phyloP scores from a whole-genome alignment of 2,113 vertebrate genomes.

The Leptobrachium ailaonicum region DNA sequence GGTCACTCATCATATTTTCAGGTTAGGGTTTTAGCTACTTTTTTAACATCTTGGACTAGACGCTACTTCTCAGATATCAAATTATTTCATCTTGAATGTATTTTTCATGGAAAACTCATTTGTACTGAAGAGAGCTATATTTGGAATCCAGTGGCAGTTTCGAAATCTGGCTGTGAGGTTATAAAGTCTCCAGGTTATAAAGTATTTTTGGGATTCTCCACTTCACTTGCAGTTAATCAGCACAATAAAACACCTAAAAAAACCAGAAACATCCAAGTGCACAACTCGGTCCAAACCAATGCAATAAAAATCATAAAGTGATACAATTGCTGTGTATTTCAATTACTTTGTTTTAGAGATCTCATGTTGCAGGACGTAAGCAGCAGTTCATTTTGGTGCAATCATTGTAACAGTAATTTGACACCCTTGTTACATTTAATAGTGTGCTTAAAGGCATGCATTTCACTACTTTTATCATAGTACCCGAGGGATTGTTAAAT shows the following conservation, averaged over 20 bases:
- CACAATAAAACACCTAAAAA: background rate
- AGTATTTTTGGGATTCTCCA: conserved; percentile 29
- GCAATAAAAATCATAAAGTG: conserved; percentile 11
- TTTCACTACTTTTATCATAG: conserved; percentile 10
- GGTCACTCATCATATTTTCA: background rate
- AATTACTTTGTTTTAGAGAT: conserved; percentile 3
- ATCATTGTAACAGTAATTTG: conserved; percentile 7
- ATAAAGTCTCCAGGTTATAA: conserved; percentile 32
- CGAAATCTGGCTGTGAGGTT: conserved; percentile 26
- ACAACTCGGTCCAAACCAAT: conserved; percentile 20
- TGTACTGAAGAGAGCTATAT: conserved; percentile 23
- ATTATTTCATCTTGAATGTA: conserved; percentile 19
- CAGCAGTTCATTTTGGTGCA: background rate
- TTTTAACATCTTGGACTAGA: background rate
- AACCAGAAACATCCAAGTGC: background rate
- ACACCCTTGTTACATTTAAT: conserved; percentile 24
- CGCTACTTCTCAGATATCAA: conserved; percentile 5
- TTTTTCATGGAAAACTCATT: conserved; percentile 38
- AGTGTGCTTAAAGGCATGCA: conserved; percentile 12
- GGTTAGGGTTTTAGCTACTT: background rate
- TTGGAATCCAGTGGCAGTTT: conserved; percentile 46
- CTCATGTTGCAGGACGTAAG: background rate
- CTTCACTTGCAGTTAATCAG: conserved; percentile 29
- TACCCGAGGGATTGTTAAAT: conserved; percentile 22
- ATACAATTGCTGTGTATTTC: conserved; percentile 12